These are phyloP conservation scores for Drosophila pegasa DNA, from an alignment of 2,888 invertebrate genomes.

Conservation along the genomic window DNA sequence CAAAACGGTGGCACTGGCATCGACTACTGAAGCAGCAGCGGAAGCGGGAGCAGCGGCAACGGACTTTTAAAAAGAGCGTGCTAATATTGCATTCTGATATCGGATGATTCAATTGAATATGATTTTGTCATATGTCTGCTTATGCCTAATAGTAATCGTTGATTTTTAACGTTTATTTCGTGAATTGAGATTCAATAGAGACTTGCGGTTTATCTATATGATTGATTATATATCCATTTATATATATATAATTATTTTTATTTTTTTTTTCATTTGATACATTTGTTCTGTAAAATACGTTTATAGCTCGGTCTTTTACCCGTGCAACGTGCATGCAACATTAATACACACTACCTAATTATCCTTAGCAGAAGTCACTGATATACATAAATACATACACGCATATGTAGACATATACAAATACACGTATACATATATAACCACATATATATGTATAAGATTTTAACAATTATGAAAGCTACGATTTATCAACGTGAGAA, in stretches of 20 bases:
- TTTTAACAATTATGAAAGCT: constrained; percentile 24
- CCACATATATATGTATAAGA: constrained; percentile 25
- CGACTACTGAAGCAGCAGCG: constrained; percentile 55
- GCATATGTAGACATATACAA: constrained; percentile 10
- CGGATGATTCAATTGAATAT: constrained; percentile 21
- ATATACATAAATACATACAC: constrained; percentile 23
- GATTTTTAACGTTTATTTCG: constrained; percentile 46
- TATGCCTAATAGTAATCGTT: constrained; percentile 49
- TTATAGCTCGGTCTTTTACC: constrained; percentile 47
- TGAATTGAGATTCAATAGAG: constrained; percentile 73
- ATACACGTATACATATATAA: constrained; percentile 7
- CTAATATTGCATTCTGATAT: constrained; percentile 25
- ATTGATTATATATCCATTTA: background rate
- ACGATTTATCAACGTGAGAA: constrained; percentile 22
- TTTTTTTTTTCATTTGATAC: constrained; percentile 45
- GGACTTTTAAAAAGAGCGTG: constrained; percentile 32
- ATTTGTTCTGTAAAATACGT: constrained; percentile 71
- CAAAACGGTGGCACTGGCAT: constrained; percentile 68
- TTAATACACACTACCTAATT: constrained; percentile 32
- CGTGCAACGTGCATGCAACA: constrained; percentile 38
- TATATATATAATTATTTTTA: constrained; percentile 27
- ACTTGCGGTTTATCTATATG: constrained; percentile 57
- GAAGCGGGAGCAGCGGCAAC: constrained; percentile 3
- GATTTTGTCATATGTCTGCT: constrained; percentile 34
- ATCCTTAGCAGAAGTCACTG: constrained; percentile 33